These are phyloP conservation scores for Lithophane ornitopus DNA, from an alignment of 2,888 invertebrate species.

Conservation along the genomic window DNA sequence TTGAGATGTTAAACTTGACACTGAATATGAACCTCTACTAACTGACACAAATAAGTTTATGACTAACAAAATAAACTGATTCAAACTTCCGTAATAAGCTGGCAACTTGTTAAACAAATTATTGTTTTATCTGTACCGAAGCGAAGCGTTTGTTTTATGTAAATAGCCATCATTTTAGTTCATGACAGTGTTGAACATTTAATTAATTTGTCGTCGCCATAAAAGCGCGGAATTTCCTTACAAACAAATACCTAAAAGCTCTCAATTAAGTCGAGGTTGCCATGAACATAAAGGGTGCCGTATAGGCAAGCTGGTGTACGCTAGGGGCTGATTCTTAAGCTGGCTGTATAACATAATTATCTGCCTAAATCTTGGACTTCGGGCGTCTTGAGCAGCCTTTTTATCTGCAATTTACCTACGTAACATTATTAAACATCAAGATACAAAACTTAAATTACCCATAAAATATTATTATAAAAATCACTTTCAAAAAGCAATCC, in stretches of 20 bases:
- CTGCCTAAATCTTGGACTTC: too few species aligned
- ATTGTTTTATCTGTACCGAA: neutral
- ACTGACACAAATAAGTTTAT: slow-evolving; percentile 25
- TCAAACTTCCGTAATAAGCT: slow-evolving; percentile 19
- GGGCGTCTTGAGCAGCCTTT: too few species aligned
- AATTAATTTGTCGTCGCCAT: slow-evolving; percentile 9
- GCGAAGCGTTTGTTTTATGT: slow-evolving; percentile 10
- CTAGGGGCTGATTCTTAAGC: too few species aligned
- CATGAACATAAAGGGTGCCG: neutral
- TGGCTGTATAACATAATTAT: too few species aligned
- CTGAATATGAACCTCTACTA: neutral
- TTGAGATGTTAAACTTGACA: neutral
- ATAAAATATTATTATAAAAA: neutral
- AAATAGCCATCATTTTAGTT: slow-evolving; percentile 7
- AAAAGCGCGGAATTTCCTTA: neutral
- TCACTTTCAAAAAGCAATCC: neutral
- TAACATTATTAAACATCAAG: neutral
- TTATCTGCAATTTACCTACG: too few species aligned
- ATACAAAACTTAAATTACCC: neutral
- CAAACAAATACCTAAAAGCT: neutral
- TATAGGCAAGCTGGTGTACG: too few species aligned
- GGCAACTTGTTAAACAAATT: slow-evolving; percentile 17
- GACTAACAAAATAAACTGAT: slow-evolving; percentile 29
- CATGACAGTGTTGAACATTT: slow-evolving; percentile 8
- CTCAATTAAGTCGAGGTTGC: neutral